Conservation (phyloP, 2,888 invertebrate species). For the Heliconius aoede region DNA sequence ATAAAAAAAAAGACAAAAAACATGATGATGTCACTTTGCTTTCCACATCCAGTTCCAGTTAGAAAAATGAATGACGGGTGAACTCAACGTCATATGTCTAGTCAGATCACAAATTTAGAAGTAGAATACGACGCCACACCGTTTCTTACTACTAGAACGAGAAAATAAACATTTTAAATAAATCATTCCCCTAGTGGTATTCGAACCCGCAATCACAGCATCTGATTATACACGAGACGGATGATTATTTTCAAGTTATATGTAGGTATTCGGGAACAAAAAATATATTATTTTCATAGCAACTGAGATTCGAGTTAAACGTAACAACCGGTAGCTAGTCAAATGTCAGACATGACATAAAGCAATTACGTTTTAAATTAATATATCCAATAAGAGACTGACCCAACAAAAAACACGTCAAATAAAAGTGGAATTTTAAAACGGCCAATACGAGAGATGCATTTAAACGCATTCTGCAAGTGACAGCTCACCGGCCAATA, state of each 20-base stretch:
- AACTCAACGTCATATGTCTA: not conserved
- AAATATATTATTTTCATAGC: not conserved
- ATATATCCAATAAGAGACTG: conserved; percentile 36
- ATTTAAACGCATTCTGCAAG: conserved; percentile 75
- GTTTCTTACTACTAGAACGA: not conserved
- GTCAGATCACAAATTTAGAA: not conserved
- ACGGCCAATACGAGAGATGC: conserved; percentile 70
- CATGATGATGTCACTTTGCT: not conserved
- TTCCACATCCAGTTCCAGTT: not conserved
- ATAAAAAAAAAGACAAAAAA: no score
- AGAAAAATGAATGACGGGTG: not conserved
- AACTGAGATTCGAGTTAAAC: not conserved
- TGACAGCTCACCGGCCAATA: conserved; percentile 79
- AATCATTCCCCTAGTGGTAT: not conserved
- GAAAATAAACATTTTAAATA: not conserved
- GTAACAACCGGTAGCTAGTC: not conserved
- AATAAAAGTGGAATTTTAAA: conserved; percentile 59
- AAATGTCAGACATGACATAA: conserved; percentile 31
- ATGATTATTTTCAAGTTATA: not conserved
- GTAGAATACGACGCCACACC: not conserved
- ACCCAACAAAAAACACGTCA: conserved; percentile 18
- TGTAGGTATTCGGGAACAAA: not conserved
- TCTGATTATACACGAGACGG: no score
- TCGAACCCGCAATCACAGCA: not conserved
- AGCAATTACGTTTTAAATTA: conserved; percentile 30